Conservation (phyloP, 2,888 invertebrate genomes). For the Brachypalpus laphriformis region DNA sequence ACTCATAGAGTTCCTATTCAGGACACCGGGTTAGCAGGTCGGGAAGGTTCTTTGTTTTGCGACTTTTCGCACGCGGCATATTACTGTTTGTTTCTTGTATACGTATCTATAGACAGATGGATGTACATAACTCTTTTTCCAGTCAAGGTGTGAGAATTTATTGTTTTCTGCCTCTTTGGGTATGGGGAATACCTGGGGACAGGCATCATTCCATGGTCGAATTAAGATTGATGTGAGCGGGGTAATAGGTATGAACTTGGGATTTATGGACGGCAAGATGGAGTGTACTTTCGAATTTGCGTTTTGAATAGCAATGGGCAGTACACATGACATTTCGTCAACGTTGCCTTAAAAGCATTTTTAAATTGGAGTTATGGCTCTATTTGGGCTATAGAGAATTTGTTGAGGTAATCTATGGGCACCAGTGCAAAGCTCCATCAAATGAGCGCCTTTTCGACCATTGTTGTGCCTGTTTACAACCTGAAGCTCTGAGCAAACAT, state of each 20-base stretch:
- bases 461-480: too few species aligned
- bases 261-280: background rate
- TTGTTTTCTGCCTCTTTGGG: slow-evolving; percentile 8
- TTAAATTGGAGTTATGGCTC: background rate
- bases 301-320: background rate
- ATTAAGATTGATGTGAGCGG: slow-evolving; percentile 35
- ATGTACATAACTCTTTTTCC: slow-evolving; percentile 23
- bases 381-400: background rate
- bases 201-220: slow-evolving; percentile 41
- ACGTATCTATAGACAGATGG: background rate
- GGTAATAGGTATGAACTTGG: background rate
- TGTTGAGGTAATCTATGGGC: too few species aligned
- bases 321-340: background rate
- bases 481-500: too few species aligned
- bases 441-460: too few species aligned
- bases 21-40: slow-evolving; percentile 80
- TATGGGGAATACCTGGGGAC: slow-evolving; percentile 37
- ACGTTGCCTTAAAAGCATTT: background rate
- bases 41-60: slow-evolving; percentile 54
- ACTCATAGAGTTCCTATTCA: slow-evolving; percentile 79
- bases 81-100: slow-evolving; percentile 35
- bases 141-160: slow-evolving; percentile 65
- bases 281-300: background rate
- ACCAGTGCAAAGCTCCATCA: too few species aligned
- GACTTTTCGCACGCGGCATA: slow-evolving; percentile 59